These are phyloP conservation scores for Chalcosyrphus nemorum DNA, from an alignment of 2,888 invertebrate genomes.

Conservation along the genomic window DNA sequence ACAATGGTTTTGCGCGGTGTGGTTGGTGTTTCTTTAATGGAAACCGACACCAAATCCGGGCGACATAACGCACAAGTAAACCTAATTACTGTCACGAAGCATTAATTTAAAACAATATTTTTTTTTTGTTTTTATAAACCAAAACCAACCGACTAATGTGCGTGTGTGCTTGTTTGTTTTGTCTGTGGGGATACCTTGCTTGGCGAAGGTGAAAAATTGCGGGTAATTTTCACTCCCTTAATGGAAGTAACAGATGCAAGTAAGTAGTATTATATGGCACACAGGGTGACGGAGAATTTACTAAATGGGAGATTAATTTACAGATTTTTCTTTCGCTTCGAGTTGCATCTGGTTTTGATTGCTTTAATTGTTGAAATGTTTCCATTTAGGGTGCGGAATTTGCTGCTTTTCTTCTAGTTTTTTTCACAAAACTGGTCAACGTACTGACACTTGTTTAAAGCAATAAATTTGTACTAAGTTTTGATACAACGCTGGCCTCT, in stretches of 20 bases:
- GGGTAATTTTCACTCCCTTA: constrained; percentile 22
- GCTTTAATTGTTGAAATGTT: too few relatives aligned
- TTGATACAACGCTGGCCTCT: too few relatives aligned
- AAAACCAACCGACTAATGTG: background rate
- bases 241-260: background rate
- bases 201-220: constrained; percentile 3
- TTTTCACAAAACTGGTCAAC: too few relatives aligned
- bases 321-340: background rate
- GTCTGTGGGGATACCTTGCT: constrained; percentile 10
- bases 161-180: background rate
- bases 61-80: constrained; percentile 31
- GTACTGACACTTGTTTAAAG: too few relatives aligned
- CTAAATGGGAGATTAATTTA: background rate
- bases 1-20: background rate
- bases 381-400: too few relatives aligned
- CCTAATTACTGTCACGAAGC: constrained; percentile 37
- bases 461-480: too few relatives aligned
- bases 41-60: constrained; percentile 26
- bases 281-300: background rate
- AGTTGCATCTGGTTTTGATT: background rate
- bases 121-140: background rate
- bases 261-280: background rate
- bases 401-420: too few relatives aligned
- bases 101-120: constrained; percentile 30
- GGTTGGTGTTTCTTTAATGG: background rate